A percentile compares a stretch with the other conserved stretches of the same genome.
Conservation (phyloP, 2,888 invertebrate species). For the Punctoribates punctum region DNA sequence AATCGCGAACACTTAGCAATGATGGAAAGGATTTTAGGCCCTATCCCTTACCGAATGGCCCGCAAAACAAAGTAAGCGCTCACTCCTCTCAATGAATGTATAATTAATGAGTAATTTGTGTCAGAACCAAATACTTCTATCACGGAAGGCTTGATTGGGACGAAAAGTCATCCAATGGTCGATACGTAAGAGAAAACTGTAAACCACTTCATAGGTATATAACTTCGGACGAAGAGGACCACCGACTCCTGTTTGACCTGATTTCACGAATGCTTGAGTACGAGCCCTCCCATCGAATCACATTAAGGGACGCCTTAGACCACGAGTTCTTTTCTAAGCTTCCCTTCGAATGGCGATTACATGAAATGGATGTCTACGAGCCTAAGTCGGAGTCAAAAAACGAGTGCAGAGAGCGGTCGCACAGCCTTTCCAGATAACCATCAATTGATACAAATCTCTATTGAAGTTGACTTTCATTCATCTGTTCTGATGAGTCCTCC, state of each 20-base stretch:
- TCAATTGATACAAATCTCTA: background rate
- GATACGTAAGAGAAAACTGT: slow-evolving; percentile 97
- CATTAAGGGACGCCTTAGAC: slow-evolving; percentile 76
- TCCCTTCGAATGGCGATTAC: slow-evolving; percentile 55
- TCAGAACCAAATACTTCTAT: slow-evolving; percentile 96
- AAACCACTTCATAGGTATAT: slow-evolving; percentile 89
- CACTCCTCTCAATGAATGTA: background rate
- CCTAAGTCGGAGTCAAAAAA: background rate
- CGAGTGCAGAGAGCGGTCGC: slow-evolving; percentile 12
- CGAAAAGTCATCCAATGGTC: slow-evolving; percentile 89
- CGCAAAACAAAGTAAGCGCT: slow-evolving; percentile 60
- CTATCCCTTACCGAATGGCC: slow-evolving; percentile 79
- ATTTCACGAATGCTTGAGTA: slow-evolving; percentile 94
- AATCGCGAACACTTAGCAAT: slow-evolving; percentile 99
- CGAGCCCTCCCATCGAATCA: slow-evolving; percentile 85
- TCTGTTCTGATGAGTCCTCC: background rate
- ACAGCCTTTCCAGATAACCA: slow-evolving; percentile 30
- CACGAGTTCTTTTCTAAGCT: slow-evolving; percentile 91
- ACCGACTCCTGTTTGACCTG: slow-evolving; percentile 88
- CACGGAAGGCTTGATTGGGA: slow-evolving; percentile 98
- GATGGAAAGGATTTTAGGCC: slow-evolving; percentile 98
- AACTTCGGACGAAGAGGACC: slow-evolving; percentile 75
- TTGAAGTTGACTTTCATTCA: background rate
- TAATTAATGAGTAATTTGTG: slow-evolving; percentile 35
- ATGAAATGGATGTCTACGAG: slow-evolving; percentile 26